Percentiles rank a stretch among this genome's conserved stretches.
Conservation (phyloP, 2,888 invertebrate species). For the Macaria liturata region DNA sequence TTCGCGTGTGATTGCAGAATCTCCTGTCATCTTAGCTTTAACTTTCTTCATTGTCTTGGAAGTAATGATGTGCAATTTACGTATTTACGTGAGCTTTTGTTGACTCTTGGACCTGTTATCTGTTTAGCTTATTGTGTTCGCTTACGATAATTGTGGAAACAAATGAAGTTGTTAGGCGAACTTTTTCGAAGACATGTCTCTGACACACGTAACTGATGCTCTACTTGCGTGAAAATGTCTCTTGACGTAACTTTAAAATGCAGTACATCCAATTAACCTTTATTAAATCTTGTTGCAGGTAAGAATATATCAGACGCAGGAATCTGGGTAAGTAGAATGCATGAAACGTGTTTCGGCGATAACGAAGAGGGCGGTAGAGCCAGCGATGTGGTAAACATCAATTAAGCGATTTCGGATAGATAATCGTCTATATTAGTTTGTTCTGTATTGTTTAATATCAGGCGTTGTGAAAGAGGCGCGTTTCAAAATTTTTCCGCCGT, state of each 20-base stretch:
- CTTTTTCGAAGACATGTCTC: slow-evolving; percentile 7
- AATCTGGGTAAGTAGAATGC: slow-evolving; percentile 52
- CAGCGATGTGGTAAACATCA: slow-evolving; percentile 71
- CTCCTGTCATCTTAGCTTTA: slow-evolving; percentile 49
- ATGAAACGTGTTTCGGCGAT: slow-evolving; percentile 39
- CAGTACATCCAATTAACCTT: slow-evolving; percentile 33
- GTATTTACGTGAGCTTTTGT: slow-evolving; percentile 54
- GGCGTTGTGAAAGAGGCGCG: slow-evolving; percentile 63
- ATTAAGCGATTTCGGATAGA: slow-evolving; percentile 77
- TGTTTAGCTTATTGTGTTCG: slow-evolving; percentile 14
- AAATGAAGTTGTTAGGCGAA: slow-evolving; percentile 6
- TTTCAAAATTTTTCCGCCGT: slow-evolving; percentile 80
- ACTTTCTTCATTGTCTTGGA: slow-evolving; percentile 44
- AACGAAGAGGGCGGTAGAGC: slow-evolving; percentile 42
- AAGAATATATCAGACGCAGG: slow-evolving; percentile 46
- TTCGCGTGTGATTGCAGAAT: slow-evolving; percentile 56
- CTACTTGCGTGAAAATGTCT: neutral
- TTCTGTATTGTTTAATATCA: slow-evolving; percentile 81
- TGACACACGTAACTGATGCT: neutral
- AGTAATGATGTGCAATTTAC: slow-evolving; percentile 41
- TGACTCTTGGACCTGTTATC: slow-evolving; percentile 55
- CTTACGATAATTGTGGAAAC: slow-evolving; percentile 4
- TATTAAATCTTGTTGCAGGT: slow-evolving; percentile 69
- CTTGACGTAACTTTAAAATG: slow-evolving; percentile 1
- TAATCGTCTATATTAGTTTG: slow-evolving; percentile 77